phyloP scores from a whole-genome alignment of 2,888 invertebrate species.

The Ichneumon xanthorius region DNA sequence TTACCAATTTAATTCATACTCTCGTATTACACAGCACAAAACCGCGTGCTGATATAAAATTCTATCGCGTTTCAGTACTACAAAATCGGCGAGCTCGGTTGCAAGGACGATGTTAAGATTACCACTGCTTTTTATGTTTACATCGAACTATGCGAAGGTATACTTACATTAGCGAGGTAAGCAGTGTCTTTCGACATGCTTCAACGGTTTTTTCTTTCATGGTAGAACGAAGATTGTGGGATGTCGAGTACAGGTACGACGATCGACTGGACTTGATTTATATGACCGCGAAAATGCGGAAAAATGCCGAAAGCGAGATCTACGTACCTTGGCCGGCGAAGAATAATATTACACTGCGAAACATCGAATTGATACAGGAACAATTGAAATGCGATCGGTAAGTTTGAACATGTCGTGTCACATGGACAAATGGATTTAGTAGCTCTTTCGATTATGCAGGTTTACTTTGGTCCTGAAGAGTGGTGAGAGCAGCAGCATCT shows the following conservation, averaged over 20 bases:
- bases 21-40: background rate
- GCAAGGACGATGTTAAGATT: constrained; percentile 84
- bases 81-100: constrained; percentile 85
- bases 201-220: background rate
- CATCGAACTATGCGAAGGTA: constrained; percentile 87
- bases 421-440: background rate
- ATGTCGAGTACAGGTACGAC: constrained; percentile 85
- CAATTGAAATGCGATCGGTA: constrained; percentile 78
- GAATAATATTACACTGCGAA: constrained; percentile 81
- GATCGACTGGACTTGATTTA: constrained; percentile 83
- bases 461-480: constrained; percentile 82
- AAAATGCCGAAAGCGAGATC: constrained; percentile 79
- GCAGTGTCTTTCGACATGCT: background rate
- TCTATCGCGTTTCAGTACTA: constrained; percentile 80
- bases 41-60: background rate
- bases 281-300: constrained; percentile 83
- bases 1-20: background rate
- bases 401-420: constrained; percentile 11
- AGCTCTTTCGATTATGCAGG: constrained; percentile 68
- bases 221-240: constrained; percentile 83
- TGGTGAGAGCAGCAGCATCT: constrained; percentile 81
- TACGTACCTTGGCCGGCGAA: constrained; percentile 84
- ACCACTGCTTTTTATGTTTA: constrained; percentile 86
- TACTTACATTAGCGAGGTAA: constrained; percentile 23
- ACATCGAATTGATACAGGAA: constrained; percentile 85